A percentile compares a stretch with the other conserved stretches of the same genome.
Conservation (phyloP, 1,140 invertebrate species). For the Lerema accius region DNA sequence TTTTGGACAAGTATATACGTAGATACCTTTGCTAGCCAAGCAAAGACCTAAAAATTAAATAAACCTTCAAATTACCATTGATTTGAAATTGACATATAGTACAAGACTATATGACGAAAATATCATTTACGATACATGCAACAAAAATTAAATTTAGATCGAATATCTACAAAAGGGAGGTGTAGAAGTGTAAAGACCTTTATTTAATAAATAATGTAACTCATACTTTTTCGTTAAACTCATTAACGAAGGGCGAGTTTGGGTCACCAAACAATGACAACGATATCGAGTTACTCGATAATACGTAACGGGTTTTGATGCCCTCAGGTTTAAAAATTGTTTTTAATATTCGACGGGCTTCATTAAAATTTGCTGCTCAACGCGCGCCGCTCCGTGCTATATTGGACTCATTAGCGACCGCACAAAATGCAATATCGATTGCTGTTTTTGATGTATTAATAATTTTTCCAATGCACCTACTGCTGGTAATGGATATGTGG, state of each 20-base stretch:
- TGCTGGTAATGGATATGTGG: too few relatives aligned
- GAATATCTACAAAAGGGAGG: neutral
- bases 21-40: too few relatives aligned
- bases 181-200: neutral
- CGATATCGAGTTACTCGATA: slow-evolving; percentile 11
- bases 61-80: too few relatives aligned
- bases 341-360: neutral
- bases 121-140: too few relatives aligned
- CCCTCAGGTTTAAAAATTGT: neutral
- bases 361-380: neutral
- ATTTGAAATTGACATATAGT: too few relatives aligned
- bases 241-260: slow-evolving; percentile 6
- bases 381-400: neutral
- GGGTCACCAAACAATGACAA: neutral
- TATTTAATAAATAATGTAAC: slow-evolving; percentile 13
- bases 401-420: neutral
- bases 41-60: too few relatives aligned
- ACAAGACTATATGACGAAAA: too few relatives aligned
- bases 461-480: too few relatives aligned
- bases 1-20: too few relatives aligned
- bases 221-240: slow-evolving; percentile 11
- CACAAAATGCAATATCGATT: neutral
- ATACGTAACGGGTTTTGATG: neutral
- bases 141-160: too few relatives aligned
- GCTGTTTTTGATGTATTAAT: neutral